These are phyloP conservation scores for Acromyrmex heyeri DNA, from an alignment of 1,140 invertebrate species.

Conservation along the genomic window DNA sequence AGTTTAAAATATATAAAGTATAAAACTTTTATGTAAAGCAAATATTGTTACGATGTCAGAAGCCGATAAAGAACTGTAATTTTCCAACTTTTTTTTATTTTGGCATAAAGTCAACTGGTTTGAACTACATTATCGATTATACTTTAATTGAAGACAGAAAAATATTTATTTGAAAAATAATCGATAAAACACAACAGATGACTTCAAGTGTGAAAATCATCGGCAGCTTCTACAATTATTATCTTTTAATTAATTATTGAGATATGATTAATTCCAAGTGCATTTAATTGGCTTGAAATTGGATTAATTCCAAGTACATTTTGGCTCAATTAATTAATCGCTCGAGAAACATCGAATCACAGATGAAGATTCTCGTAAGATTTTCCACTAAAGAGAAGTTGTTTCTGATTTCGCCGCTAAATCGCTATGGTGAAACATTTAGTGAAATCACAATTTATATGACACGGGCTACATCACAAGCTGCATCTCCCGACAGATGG, in stretches of 20 bases:
- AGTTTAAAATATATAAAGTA: too few species aligned
- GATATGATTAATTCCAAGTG: too few species aligned
- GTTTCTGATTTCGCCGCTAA: background rate
- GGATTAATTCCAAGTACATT: background rate
- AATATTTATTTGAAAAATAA: too few species aligned
- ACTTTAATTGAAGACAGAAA: too few species aligned
- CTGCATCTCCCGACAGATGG: slow-evolving; percentile 17
- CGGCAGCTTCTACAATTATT: background rate
- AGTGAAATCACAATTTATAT: slow-evolving; percentile 44
- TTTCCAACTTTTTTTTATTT: too few species aligned
- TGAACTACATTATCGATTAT: too few species aligned
- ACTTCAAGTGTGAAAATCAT: background rate
- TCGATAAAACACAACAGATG: too few species aligned
- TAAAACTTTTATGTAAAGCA: too few species aligned
- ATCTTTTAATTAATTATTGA: slow-evolving; percentile 8
- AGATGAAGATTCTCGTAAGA: background rate
- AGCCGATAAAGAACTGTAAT: too few species aligned
- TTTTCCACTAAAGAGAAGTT: background rate
- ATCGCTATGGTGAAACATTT: background rate
- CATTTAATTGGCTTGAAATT: background rate
- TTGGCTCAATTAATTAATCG: background rate
- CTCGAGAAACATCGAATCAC: background rate
- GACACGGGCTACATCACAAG: slow-evolving; percentile 7
- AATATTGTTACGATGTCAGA: too few species aligned
- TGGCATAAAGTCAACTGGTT: too few species aligned